Evolutionary conservation across 2,113 vertebrate species (phyloP).

Genomic region (Semicossyphus pulcher): DNA sequence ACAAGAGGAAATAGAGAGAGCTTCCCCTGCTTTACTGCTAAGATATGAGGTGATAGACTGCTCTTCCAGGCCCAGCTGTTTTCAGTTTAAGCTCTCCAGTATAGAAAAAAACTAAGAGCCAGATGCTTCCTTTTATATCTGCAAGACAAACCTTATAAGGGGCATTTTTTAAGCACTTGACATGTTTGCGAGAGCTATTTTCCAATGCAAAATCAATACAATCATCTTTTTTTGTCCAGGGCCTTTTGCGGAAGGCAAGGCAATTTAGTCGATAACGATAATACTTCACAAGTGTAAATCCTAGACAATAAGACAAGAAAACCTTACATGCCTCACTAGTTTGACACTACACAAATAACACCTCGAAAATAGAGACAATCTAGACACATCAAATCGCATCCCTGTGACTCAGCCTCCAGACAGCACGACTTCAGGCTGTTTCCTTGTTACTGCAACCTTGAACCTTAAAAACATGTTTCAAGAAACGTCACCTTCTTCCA

Average conservation of each 20-base stretch:
- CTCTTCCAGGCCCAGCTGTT: constrained; percentile 54
- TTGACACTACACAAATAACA: constrained; percentile 31
- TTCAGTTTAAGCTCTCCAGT: constrained; percentile 34
- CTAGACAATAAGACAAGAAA: constrained; percentile 5
- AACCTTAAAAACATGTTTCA: constrained; percentile 9
- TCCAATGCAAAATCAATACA: too few relatives aligned
- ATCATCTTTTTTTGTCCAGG: neutral
- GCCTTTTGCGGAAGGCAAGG: neutral
- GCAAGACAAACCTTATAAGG: constrained; percentile 17
- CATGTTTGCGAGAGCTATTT: neutral
- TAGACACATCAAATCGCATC: constrained; percentile 24
- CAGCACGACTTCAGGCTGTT: constrained; percentile 22
- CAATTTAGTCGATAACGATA: neutral
- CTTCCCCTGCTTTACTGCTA: constrained; percentile 49
- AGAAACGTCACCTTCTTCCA: constrained; percentile 25
- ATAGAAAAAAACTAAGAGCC: constrained; percentile 22
- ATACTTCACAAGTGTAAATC: neutral
- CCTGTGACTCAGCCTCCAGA: constrained; percentile 27
- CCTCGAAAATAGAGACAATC: constrained; percentile 3
- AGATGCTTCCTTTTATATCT: constrained; percentile 41
- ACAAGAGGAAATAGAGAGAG: constrained; percentile 20
- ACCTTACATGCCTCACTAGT: constrained; percentile 7
- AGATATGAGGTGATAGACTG: constrained; percentile 52
- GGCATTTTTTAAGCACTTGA: neutral
- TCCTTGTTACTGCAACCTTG: constrained; percentile 30